These are phyloP conservation scores for Bombus sylvicola DNA, from an alignment of 1,140 invertebrate species.

Conservation along the genomic window DNA sequence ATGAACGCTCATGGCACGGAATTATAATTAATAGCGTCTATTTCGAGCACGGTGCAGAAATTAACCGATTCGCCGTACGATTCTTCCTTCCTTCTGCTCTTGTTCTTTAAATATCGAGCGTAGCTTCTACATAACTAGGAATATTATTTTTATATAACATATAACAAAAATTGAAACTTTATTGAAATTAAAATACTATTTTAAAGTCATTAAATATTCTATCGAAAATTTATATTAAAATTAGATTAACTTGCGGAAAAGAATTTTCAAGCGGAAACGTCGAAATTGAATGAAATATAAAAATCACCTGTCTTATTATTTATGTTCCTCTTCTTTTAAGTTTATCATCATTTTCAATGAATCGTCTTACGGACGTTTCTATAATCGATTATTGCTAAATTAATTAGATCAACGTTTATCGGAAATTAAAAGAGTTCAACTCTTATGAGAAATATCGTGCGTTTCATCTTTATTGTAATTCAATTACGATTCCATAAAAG, in stretches of 20 bases:
- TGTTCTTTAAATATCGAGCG: not conserved
- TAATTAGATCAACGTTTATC: too few relatives aligned
- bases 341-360: too few relatives aligned
- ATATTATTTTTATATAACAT: not conserved
- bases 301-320: too few relatives aligned
- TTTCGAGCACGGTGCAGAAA: slow-evolving; percentile 10
- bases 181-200: not conserved
- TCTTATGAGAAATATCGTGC: too few relatives aligned
- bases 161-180: not conserved
- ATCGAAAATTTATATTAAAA: not conserved
- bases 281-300: too few relatives aligned
- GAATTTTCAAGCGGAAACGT: too few relatives aligned
- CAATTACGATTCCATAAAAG: too few relatives aligned
- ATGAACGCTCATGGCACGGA: not conserved
- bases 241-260: not conserved
- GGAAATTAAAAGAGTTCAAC: too few relatives aligned
- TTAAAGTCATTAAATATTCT: not conserved
- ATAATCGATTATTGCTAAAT: too few relatives aligned
- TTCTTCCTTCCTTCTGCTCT: not conserved
- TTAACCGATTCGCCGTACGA: slow-evolving; percentile 1
- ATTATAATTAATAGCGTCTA: slow-evolving; percentile 46
- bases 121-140: not conserved
- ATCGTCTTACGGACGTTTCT: too few relatives aligned
- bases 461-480: too few relatives aligned
- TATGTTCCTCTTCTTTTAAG: too few relatives aligned